These are phyloP conservation scores for Barnardius zonarius DNA, from an alignment of 2,113 vertebrate species.

Conservation along the genomic window DNA sequence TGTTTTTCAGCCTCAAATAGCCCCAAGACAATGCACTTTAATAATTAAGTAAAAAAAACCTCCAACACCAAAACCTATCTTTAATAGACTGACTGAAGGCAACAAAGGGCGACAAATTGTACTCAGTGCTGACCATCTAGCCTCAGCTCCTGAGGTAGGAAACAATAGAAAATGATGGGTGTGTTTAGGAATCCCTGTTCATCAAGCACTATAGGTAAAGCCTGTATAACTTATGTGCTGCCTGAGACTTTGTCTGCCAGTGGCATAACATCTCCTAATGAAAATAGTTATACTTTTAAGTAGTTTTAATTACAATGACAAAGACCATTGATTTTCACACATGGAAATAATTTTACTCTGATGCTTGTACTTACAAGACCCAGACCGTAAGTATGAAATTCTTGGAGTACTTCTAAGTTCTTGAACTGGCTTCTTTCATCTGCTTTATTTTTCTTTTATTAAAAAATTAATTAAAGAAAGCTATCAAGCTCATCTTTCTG, in stretches of 20 bases:
- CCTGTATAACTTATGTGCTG: background rate
- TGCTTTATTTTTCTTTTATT: conserved; percentile 2
- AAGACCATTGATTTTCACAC: conserved; percentile 21
- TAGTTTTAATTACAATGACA: background rate
- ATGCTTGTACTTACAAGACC: background rate
- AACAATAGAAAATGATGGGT: background rate
- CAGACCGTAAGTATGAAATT: background rate
- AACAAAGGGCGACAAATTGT: background rate
- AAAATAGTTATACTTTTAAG: background rate
- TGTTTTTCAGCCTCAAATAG: conserved; percentile 52
- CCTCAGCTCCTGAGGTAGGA: background rate
- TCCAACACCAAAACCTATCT: conserved; percentile 60
- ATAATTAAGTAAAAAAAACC: conserved; percentile 45
- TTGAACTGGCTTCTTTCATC: background rate
- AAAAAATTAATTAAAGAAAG: conserved; percentile 18
- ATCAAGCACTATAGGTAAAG: background rate
- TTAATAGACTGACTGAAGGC: background rate
- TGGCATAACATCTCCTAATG: background rate
- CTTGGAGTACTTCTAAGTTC: background rate
- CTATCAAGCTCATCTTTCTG: conserved; percentile 4
- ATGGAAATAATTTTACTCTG: background rate
- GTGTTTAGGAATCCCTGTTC: background rate
- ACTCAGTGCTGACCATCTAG: background rate
- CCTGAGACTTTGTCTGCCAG: background rate
- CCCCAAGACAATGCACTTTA: conserved; percentile 21